These are phyloP conservation scores for Sphaerophoria rueppellii DNA, from an alignment of 2,888 invertebrate species.

Conservation along the genomic window DNA sequence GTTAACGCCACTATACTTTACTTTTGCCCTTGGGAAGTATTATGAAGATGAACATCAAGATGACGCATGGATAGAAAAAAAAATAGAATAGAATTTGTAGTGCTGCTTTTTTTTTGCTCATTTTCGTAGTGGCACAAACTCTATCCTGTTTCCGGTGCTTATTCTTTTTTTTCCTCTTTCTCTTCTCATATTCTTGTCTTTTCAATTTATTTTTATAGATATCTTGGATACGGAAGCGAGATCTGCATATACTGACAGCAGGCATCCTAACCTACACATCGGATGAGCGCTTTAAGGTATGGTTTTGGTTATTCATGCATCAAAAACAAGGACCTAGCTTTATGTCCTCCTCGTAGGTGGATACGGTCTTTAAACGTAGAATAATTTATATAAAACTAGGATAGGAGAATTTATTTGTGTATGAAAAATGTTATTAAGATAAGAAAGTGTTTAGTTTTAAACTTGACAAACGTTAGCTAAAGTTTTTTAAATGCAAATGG, in stretches of 20 bases:
- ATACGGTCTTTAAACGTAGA: not conserved
- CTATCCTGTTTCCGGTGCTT: conserved; percentile 29
- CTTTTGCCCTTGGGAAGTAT: conserved; percentile 56
- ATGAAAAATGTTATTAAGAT: too few relatives aligned
- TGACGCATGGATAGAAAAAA: conserved; percentile 59
- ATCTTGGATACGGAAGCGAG: conserved; percentile 94
- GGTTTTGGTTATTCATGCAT: conserved; percentile 38
- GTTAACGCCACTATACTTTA: conserved; percentile 46
- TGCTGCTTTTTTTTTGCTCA: conserved; percentile 20
- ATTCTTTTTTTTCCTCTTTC: conserved; percentile 29
- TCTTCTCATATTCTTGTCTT: conserved; percentile 36
- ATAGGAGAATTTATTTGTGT: conserved; percentile 3
- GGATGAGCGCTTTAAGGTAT: conserved; percentile 92
- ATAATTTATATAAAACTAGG: not conserved
- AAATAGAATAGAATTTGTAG: conserved; percentile 46
- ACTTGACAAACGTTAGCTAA: too few relatives aligned
- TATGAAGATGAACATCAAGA: conserved; percentile 55
- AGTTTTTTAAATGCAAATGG: too few relatives aligned
- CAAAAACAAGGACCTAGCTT: not conserved
- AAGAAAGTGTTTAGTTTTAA: too few relatives aligned
- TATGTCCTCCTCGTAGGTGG: not conserved
- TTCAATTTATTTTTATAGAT: conserved; percentile 83
- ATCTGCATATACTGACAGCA: conserved; percentile 93
- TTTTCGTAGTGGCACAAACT: conserved; percentile 20
- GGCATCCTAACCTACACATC: conserved; percentile 93